phyloP scores from a whole-genome alignment of 2,888 invertebrate genomes.

The Morpho achilles region DNA sequence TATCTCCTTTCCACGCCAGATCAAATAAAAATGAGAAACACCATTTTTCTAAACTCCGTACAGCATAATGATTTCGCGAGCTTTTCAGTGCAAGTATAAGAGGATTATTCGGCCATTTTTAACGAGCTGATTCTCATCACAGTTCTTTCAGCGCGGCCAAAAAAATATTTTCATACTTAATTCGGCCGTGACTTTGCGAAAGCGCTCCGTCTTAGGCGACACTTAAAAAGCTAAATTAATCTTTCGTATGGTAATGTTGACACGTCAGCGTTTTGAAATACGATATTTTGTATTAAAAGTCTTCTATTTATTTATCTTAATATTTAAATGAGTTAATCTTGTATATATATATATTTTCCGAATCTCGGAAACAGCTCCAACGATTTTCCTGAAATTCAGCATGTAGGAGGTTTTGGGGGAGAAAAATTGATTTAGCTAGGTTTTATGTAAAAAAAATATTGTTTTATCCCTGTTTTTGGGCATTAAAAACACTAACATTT shows the following conservation, averaged over 20 bases:
- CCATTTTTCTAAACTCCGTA: neutral
- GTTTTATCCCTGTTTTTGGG: too few relatives aligned
- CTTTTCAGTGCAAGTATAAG: slow-evolving; percentile 13
- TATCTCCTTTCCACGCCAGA: neutral
- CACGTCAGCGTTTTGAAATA: slow-evolving; percentile 7
- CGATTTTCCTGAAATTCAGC: too few relatives aligned
- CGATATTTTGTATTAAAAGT: neutral
- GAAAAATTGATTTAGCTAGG: too few relatives aligned
- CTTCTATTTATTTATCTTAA: neutral
- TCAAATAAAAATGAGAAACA: neutral
- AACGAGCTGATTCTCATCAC: slow-evolving; percentile 16
- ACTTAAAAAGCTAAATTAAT: slow-evolving; percentile 18
- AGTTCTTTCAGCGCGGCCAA: slow-evolving; percentile 13
- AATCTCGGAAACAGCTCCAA: too few relatives aligned
- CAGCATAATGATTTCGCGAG: slow-evolving; percentile 8
- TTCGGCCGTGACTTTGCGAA: slow-evolving; percentile 18
- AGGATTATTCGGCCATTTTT: slow-evolving; percentile 18
- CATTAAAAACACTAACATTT: too few relatives aligned
- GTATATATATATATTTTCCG: too few relatives aligned
- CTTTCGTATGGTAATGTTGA: slow-evolving; percentile 13
- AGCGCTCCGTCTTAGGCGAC: slow-evolving; percentile 16
- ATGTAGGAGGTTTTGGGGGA: too few relatives aligned
- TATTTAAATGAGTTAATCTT: too few relatives aligned
- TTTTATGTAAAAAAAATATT: too few relatives aligned
- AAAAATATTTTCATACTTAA: slow-evolving; percentile 20